Base-by-base conservation (phyloP, 2,888 invertebrate genomes). In the Rotaria socialis region DNA sequence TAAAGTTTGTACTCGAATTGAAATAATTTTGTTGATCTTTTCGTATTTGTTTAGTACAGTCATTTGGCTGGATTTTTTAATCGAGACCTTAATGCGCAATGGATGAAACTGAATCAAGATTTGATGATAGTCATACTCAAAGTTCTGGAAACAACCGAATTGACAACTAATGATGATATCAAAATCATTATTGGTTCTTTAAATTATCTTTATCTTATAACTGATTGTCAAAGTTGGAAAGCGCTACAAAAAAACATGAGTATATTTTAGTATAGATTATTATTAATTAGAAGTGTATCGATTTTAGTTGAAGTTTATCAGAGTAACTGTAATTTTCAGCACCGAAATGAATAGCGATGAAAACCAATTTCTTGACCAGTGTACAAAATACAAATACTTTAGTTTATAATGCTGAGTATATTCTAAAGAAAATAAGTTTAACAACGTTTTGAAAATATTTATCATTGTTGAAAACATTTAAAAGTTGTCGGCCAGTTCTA, bases 51-150 rank as follows among this genome's bases (percentile, higher is more conserved):
- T 47, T 80, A 80, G 80, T 43, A 80, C 14, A 80, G 47, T n/a
- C n/a, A 80, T n/a, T 24, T 80, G n/a, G 80, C 80, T 43, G 47
- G n/a, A 5, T 47, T 80, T 47, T 80, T 80, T n/a, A 43, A 43
- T 80, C 47, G 47, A 80, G 80, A 80, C 8, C 8, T 80, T 10
- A 80, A 80, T 47, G 14, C 43, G 11, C 80, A 47, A 80, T 80
- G 80, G 80, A 47, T 80, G 80, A 47, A 43, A 80, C 41, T 80
- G 5, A 80, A 80, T 80, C 80, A 80, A 47, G 80, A 80, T 43
- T 47, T 47, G 0, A 10, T 47, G 5, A 11, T 80, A 43, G 11
- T 80, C 16, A 41, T 19, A 24, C n/a, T 80, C 4, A 80, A 80
- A 80, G 47, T 80, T 14, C 47, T 80, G 10, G 80, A 80, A 80